Evolutionary conservation across 2,888 invertebrate genomes (phyloP).

Genomic region (Priocnemis perturbator): DNA sequence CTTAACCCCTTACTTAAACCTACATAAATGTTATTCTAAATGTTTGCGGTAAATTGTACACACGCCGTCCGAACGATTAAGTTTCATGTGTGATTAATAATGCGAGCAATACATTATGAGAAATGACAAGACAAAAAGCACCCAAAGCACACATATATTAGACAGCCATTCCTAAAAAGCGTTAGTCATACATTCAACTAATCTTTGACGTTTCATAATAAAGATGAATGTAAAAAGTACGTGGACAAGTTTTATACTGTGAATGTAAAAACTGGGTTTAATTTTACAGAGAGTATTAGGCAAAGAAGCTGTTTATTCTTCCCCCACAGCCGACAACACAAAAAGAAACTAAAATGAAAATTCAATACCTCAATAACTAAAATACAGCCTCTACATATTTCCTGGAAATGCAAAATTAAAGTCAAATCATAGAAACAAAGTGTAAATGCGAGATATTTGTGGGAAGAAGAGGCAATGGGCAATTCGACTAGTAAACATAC

Average conservation of each 20-base stretch:
- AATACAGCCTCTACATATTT: slow-evolving; percentile 67
- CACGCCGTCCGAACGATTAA: slow-evolving; percentile 1
- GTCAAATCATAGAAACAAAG: slow-evolving; percentile 47
- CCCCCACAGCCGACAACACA: slow-evolving; percentile 45
- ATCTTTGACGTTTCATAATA: slow-evolving; percentile 5
- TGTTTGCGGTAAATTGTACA: slow-evolving; percentile 3
- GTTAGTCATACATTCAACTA: slow-evolving; percentile 16
- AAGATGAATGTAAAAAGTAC: slow-evolving; percentile 21
- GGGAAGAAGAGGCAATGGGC: slow-evolving; percentile 7
- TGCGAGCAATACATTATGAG: slow-evolving; percentile 22
- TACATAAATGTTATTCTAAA: slow-evolving; percentile 7
- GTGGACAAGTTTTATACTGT: slow-evolving; percentile 8
- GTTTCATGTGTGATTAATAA: slow-evolving; percentile 16
- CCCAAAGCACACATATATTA: slow-evolving; percentile 38
- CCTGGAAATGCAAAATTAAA: slow-evolving; percentile 67
- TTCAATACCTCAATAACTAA: slow-evolving; percentile 68
- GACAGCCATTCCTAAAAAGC: slow-evolving; percentile 39
- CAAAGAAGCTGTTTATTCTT: slow-evolving; percentile 33
- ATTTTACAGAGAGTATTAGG: slow-evolving; percentile 24
- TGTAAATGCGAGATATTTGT: slow-evolving; percentile 22
- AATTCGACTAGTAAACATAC: slow-evolving; percentile 9
- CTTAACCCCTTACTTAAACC: too few relatives aligned
- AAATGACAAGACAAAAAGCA: slow-evolving; percentile 37
- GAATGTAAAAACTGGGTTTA: slow-evolving; percentile 4
- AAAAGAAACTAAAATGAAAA: slow-evolving; percentile 57